phyloP scores from a whole-genome alignment of 2,113 vertebrate species.

The Sturnira hondurensis region DNA sequence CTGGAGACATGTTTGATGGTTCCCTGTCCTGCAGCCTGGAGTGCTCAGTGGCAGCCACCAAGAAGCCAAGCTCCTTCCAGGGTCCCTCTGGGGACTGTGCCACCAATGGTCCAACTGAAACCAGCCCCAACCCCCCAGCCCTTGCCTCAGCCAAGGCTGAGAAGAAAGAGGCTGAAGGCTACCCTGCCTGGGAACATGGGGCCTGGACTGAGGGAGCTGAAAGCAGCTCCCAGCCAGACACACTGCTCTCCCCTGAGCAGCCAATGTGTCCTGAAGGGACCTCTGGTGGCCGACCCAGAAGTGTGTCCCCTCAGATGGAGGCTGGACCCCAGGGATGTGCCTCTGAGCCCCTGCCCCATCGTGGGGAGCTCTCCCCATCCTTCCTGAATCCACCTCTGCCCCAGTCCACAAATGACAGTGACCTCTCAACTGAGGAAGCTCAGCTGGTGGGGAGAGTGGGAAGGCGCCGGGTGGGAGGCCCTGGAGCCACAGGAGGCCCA shows the following conservation, averaged over 20 bases:
- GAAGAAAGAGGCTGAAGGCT: conserved; percentile 67
- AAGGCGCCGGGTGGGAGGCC: conserved; percentile 70
- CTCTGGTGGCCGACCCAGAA: conserved; percentile 75
- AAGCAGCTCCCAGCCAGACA: conserved; percentile 83
- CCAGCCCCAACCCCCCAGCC: conserved; percentile 76
- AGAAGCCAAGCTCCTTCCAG: conserved; percentile 60
- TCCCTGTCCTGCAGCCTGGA: conserved; percentile 79
- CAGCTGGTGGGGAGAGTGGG: conserved; percentile 85
- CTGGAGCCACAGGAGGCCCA: conserved; percentile 84
- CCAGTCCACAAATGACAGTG: conserved; percentile 88
- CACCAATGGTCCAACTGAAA: conserved; percentile 88
- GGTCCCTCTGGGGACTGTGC: conserved; percentile 55
- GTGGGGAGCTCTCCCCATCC: conserved; percentile 92
- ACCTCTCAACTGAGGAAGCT: conserved; percentile 85
- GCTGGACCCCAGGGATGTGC: conserved; percentile 76
- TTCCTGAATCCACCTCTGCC: conserved; percentile 93
- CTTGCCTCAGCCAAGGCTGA: conserved; percentile 65
- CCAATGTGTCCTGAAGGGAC: conserved; percentile 79
- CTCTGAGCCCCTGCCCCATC: conserved; percentile 38
- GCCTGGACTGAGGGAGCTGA: conserved; percentile 64
- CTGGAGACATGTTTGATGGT: conserved; percentile 78
- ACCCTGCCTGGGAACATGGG: conserved; percentile 71
- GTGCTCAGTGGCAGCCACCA: conserved; percentile 65
- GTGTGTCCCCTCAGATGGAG: conserved; percentile 81
- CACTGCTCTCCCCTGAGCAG: conserved; percentile 86